These are phyloP conservation scores for Pentamera pediparva DNA, from an alignment of 53 echinoderm and acorn worm species.

Conservation along the genomic window DNA sequence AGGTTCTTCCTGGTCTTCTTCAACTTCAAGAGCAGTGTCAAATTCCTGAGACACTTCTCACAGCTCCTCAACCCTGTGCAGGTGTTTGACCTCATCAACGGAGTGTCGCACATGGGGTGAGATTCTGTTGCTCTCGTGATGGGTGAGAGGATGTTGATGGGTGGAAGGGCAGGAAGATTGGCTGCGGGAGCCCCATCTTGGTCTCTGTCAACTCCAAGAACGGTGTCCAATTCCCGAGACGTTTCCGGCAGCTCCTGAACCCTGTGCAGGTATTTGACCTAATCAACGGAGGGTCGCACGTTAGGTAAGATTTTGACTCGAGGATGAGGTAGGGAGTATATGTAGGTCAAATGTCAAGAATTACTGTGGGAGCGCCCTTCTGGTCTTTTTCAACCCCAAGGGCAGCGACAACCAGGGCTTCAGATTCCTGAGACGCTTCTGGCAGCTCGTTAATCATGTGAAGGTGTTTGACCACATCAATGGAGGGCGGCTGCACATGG, in stretches of 20 bases:
- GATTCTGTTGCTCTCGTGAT: too few species aligned
- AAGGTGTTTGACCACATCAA: constrained; percentile 99
- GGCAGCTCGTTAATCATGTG: constrained; percentile 91
- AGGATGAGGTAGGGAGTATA: neutral
- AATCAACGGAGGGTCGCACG: constrained; percentile 89
- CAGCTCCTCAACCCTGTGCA: constrained; percentile 96
- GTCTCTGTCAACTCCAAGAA: constrained; percentile 99
- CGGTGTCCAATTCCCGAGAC: constrained; percentile 89
- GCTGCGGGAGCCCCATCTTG: constrained; percentile 90
- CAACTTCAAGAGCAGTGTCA: constrained; percentile 96
- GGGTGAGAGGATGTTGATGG: too few species aligned
- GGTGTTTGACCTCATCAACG: constrained; percentile 97
- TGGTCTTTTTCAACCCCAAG: constrained; percentile 97
- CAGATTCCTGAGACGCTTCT: constrained; percentile 90
- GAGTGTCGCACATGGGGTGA: constrained; percentile 93
- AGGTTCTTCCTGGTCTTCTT: constrained; percentile 96
- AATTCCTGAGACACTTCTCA: constrained; percentile 89
- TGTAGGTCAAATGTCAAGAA: constrained; percentile 35
- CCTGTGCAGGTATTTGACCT: constrained; percentile 98
- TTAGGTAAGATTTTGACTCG: constrained; percentile 84
- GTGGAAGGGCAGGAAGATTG: constrained; percentile 88
- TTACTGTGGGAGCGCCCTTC: constrained; percentile 88
- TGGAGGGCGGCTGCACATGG: constrained; percentile 86
- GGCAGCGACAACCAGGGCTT: constrained; percentile 98
- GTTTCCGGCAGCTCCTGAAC: constrained; percentile 93